Conservation (phyloP, 2,797 vertebrate genomes). For the Enteromius mattozi region DNA sequence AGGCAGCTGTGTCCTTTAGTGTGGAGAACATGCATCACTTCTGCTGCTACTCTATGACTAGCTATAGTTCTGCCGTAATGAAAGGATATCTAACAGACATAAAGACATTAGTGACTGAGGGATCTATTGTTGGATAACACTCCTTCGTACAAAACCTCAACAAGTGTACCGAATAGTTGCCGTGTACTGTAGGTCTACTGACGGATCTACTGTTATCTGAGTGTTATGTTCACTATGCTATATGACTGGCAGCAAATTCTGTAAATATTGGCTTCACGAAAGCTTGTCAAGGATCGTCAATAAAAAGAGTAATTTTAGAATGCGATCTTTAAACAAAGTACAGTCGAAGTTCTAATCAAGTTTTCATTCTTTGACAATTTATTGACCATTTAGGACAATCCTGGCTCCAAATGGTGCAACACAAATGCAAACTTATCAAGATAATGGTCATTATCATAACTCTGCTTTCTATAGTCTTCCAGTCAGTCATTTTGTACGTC, state of each 20-base stretch:
- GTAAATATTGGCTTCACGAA: conserved; percentile 40
- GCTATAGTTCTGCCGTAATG: conserved; percentile 41
- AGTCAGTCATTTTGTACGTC: conserved; percentile 28
- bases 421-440: conserved; percentile 54
- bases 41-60: conserved; percentile 39
- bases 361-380: conserved; percentile 58
- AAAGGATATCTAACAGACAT: conserved; percentile 22
- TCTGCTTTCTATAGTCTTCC: conserved; percentile 30
- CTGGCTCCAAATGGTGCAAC: conserved; percentile 47
- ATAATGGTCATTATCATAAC: conserved; percentile 47
- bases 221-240: conserved; percentile 5
- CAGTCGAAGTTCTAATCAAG: conserved; percentile 45
- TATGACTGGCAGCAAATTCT: conserved; percentile 28
- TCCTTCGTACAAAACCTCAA: conserved; percentile 16
- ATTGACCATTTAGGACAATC: conserved; percentile 40
- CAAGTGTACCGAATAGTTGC: conserved; percentile 1
- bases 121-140: conserved; percentile 46
- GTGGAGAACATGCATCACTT: conserved; percentile 50
- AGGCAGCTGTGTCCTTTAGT: conserved; percentile 53
- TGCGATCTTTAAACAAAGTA: conserved; percentile 46
- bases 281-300: conserved; percentile 46
- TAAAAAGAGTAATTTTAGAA: conserved; percentile 31
- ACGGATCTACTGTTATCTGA: conserved; percentile 51
- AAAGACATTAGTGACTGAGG: conserved; percentile 43
- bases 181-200: conserved; percentile 10